Evolutionary conservation across 2,888 invertebrate genomes (phyloP).

Genomic region (Gastrophysa polygoni): DNA sequence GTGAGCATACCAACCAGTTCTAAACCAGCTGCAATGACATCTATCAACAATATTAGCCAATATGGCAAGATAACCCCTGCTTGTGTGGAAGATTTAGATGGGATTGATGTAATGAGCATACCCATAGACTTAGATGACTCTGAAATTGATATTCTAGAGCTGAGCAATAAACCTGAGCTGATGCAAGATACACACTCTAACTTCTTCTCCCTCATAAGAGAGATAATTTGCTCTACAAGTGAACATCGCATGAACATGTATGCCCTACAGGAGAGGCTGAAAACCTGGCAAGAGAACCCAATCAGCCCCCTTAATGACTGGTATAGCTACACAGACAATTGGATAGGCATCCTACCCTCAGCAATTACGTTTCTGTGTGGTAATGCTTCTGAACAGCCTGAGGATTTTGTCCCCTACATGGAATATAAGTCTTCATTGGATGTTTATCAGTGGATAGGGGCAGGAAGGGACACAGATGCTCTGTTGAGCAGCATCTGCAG

Average conservation of each 20-base stretch:
- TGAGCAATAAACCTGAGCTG: conserved; percentile 63
- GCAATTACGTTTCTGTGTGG: conserved; percentile 85
- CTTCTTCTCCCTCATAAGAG: conserved; percentile 87
- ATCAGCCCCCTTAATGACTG: conserved; percentile 83
- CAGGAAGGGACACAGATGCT: conserved; percentile 87
- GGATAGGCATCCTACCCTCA: conserved; percentile 76
- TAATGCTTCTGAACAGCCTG: conserved; percentile 78
- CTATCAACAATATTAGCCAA: conserved; percentile 40
- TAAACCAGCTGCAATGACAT: conserved; percentile 31
- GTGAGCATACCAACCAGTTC: conserved; percentile 10
- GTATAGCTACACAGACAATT: conserved; percentile 72
- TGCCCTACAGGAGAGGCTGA: conserved; percentile 75
- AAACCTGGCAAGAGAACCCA: conserved; percentile 78
- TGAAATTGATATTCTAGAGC: conserved; percentile 60
- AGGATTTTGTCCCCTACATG: conserved; percentile 87
- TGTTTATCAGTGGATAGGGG: conserved; percentile 92
- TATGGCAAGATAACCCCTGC: conserved; percentile 54
- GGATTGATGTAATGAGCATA: conserved; percentile 77
- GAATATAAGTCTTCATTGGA: conserved; percentile 78
- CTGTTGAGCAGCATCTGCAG: conserved; percentile 76
- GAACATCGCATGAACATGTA: conserved; percentile 83
- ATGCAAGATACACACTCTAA: conserved; percentile 84
- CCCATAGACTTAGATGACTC: conserved; percentile 75
- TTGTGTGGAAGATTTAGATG: conserved; percentile 63
- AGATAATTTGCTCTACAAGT: conserved; percentile 83